Evolutionary conservation across 2,888 invertebrate genomes (phyloP).

Genomic region (Brenthis ino): DNA sequence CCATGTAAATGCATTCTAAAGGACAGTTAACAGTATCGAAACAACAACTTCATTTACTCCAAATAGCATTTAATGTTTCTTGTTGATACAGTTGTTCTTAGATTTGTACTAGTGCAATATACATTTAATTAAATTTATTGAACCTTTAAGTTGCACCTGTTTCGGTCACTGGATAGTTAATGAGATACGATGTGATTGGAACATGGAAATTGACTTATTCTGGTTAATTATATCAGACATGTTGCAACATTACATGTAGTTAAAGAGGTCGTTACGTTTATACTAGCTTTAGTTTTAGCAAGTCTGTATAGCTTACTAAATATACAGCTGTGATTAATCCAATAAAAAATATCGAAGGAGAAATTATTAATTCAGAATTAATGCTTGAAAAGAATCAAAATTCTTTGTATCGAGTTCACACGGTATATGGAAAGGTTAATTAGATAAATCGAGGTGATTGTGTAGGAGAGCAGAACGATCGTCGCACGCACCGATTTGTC

Average conservation of each 20-base stretch:
- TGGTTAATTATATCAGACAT: conserved; percentile 7
- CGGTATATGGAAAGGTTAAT: conserved; percentile 69
- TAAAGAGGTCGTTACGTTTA: no score
- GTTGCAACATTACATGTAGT: not conserved
- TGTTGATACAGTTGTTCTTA: conserved; percentile 18
- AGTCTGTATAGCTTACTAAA: no score
- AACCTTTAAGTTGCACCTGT: conserved; percentile 27
- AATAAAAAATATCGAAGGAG: no score
- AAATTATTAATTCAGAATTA: no score
- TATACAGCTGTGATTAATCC: no score
- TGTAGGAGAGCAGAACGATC: conserved; percentile 61
- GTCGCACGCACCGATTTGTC: conserved; percentile 75
- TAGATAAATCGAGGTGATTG: conserved; percentile 72
- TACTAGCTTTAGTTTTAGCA: no score
- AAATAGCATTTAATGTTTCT: conserved; percentile 9
- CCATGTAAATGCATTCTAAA: conserved; percentile 21
- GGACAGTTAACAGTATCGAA: conserved; percentile 23
- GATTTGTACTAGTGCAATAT: conserved; percentile 29
- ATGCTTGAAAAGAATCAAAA: not conserved
- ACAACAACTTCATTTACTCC: conserved; percentile 24
- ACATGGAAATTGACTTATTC: conserved; percentile 17
- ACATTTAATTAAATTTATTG: conserved; percentile 29
- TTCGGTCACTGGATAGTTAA: conserved; percentile 24
- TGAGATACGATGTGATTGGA: conserved; percentile 14
- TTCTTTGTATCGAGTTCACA: conserved; percentile 53